A percentile compares a stretch with the other conserved stretches of the same genome.
These are phyloP conservation scores for Penaeus monodon DNA, from an alignment of 2,888 invertebrate species.

Conservation along the genomic window DNA sequence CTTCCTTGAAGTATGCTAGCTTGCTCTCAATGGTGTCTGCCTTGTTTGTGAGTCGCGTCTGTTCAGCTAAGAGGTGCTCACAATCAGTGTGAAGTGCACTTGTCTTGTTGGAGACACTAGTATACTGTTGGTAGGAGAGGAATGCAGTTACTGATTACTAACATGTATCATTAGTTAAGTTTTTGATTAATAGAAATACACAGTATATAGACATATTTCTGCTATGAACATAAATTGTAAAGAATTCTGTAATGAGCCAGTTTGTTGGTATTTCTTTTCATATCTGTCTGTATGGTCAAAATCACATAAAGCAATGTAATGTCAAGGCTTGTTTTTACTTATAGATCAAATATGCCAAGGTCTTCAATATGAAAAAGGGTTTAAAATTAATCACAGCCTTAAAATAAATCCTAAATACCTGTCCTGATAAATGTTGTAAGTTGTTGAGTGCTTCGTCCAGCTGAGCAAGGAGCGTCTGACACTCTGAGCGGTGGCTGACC, in stretches of 20 bases:
- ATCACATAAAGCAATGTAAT: too few species aligned
- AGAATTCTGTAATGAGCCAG: too few species aligned
- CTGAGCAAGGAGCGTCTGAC: conserved; percentile 61
- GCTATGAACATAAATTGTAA: too few species aligned
- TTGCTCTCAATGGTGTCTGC: conserved; percentile 85
- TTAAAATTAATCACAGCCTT: not conserved
- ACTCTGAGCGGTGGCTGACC: conserved; percentile 52
- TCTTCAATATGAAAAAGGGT: not conserved
- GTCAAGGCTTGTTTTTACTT: too few species aligned
- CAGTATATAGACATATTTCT: too few species aligned
- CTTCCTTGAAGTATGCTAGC: conserved; percentile 87
- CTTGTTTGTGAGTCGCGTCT: conserved; percentile 83
- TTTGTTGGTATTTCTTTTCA: too few species aligned
- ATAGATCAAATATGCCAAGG: not conserved
- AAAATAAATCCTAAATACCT: conserved; percentile 35
- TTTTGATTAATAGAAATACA: too few species aligned
- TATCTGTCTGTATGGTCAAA: not conserved
- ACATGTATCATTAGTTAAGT: too few species aligned
- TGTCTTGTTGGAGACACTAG: conserved; percentile 86
- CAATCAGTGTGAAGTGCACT: conserved; percentile 91
- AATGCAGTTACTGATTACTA: not conserved
- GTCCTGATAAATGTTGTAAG: conserved; percentile 58
- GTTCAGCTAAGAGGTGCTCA: conserved; percentile 88
- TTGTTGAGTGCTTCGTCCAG: conserved; percentile 60
- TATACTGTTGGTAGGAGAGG: conserved; percentile 54